A percentile compares a stretch with the other conserved stretches of the same genome.
Conservation (phyloP, 1,140 invertebrate species). For the Rhizoglyphus robini region DNA sequence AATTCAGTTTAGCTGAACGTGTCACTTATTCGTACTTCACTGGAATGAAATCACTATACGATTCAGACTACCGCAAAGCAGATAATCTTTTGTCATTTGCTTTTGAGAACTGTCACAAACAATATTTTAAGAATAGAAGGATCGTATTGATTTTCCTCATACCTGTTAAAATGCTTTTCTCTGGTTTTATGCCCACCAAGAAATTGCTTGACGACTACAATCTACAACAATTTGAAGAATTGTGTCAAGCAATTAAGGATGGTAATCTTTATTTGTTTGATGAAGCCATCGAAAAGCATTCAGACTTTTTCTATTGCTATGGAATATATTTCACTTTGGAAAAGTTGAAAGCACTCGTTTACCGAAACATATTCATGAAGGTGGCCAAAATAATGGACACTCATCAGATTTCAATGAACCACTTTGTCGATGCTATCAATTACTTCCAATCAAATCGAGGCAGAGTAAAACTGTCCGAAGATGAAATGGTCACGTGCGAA, state of each 20-base stretch:
- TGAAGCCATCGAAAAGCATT: slow-evolving; percentile 65
- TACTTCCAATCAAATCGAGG: slow-evolving; percentile 36
- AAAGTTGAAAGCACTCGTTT: slow-evolving; percentile 85
- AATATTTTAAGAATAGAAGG: slow-evolving; percentile 73
- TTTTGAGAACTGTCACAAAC: slow-evolving; percentile 72
- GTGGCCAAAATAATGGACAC: slow-evolving; percentile 72
- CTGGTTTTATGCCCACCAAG: slow-evolving; percentile 69
- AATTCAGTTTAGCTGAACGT: slow-evolving; percentile 69
- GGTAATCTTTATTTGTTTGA: slow-evolving; percentile 76
- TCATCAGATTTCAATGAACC: slow-evolving; percentile 75
- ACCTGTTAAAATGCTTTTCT: slow-evolving; percentile 86
- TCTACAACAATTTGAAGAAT: slow-evolving; percentile 71
- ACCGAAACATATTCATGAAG: slow-evolving; percentile 91
- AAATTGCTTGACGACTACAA: slow-evolving; percentile 72
- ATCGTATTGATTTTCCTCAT: slow-evolving; percentile 89
- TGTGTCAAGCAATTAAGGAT: slow-evolving; percentile 63
- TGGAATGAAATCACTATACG: slow-evolving; percentile 93
- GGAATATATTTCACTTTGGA: slow-evolving; percentile 94
- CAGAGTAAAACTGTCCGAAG: slow-evolving; percentile 35
- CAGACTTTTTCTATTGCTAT: slow-evolving; percentile 81
- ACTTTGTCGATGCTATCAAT: slow-evolving; percentile 63
- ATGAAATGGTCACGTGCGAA: slow-evolving; percentile 73
- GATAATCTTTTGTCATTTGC: slow-evolving; percentile 83
- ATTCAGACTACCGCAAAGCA: slow-evolving; percentile 84
- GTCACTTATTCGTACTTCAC: slow-evolving; percentile 92